These are phyloP conservation scores for Formica selysi DNA, from an alignment of 1,140 invertebrate genomes.

Conservation along the genomic window DNA sequence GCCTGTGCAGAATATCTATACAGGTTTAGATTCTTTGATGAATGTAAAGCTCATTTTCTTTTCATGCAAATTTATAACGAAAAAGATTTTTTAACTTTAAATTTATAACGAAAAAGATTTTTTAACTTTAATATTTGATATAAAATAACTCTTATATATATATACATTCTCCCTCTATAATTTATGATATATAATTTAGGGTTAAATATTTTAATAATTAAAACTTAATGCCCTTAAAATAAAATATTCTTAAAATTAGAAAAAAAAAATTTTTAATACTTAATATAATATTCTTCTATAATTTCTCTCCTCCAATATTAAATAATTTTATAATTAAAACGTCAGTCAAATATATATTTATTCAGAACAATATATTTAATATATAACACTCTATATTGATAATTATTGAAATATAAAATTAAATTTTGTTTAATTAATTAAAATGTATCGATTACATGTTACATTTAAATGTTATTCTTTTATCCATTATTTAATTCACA, in stretches of 20 bases:
- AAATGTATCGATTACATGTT: background rate
- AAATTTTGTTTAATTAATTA: constrained; percentile 9
- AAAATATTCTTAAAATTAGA: background rate
- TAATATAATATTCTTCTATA: background rate
- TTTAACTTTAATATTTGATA: background rate
- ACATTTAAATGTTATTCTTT: background rate
- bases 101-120: background rate
- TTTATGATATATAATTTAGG: too few species aligned
- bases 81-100: background rate
- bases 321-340: background rate
- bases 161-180: background rate
- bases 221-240: background rate
- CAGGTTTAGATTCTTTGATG: background rate
- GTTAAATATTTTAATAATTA: background rate
- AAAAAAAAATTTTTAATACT: background rate
- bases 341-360: constrained; percentile 1
- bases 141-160: background rate
- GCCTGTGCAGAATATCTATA: background rate
- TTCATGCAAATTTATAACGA: background rate
- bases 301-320: background rate
- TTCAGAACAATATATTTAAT: background rate
- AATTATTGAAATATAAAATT: background rate
- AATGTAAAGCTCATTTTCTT: background rate
- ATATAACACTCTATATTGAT: background rate
- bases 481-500: background rate